Percentiles rank a stretch among this genome's conserved stretches.
Evolutionary conservation across 2,797 vertebrate species (phyloP).

Genomic region (Anas bernieri): DNA sequence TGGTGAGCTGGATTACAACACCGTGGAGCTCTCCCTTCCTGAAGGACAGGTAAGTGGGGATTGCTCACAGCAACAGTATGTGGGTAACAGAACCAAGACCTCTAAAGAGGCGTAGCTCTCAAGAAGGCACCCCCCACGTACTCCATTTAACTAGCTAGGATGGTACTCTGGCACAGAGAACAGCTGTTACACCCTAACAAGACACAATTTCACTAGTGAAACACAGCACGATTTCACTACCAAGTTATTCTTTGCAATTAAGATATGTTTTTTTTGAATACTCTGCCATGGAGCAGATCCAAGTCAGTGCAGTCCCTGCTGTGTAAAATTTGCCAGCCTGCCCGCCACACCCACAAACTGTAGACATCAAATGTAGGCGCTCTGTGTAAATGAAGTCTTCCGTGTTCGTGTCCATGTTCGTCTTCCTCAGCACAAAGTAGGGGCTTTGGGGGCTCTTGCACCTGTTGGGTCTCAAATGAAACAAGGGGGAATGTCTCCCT

Average conservation of each 20-base stretch:
- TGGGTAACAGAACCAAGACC: not conserved
- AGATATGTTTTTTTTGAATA: not conserved
- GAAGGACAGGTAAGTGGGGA: slow-evolving; percentile 84
- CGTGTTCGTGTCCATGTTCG: accelerated
- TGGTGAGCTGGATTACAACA: slow-evolving; percentile 88
- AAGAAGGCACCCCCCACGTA: not conserved
- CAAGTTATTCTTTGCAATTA: not conserved
- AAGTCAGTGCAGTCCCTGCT: not conserved
- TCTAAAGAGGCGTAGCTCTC: not conserved
- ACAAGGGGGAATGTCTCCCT: not conserved
- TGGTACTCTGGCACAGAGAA: not conserved
- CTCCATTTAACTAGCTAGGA: not conserved
- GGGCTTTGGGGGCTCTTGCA: not conserved
- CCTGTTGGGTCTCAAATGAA: not conserved
- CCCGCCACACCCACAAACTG: not conserved
- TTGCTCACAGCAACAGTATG: not conserved
- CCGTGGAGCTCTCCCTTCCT: slow-evolving; percentile 82
- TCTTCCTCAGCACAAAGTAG: not conserved
- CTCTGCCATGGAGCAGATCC: not conserved
- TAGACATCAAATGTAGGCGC: accelerated
- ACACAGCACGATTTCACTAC: not conserved
- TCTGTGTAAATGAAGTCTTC: not conserved
- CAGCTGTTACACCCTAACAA: not conserved
- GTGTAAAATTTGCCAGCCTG: not conserved
- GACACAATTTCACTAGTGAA: not conserved